Conservation (phyloP, 1,140 invertebrate genomes). For the Arion vulgaris region DNA sequence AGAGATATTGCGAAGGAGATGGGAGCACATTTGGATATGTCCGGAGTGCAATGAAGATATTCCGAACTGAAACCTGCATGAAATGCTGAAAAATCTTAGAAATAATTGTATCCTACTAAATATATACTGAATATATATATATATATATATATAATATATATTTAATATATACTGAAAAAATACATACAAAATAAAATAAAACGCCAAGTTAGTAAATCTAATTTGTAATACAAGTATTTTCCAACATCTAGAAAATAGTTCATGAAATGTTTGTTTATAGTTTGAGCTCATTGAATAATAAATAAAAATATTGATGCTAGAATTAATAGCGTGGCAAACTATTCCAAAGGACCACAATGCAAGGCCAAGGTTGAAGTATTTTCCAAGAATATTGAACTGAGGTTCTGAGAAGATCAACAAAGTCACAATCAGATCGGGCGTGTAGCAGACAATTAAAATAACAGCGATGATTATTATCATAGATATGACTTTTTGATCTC, state of each 20-base stretch:
- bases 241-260: background rate
- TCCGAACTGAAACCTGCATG: no score
- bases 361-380: background rate
- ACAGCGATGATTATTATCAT: background rate
- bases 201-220: no score
- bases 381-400: background rate
- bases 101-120: no score
- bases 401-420: background rate
- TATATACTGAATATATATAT: no score
- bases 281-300: conserved; percentile 22
- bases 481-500: background rate
- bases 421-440: background rate
- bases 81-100: no score
- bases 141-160: no score
- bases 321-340: background rate
- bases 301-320: conserved; percentile 8
- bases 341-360: background rate
- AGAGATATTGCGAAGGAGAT: no score
- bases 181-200: no score
- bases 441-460: conserved; percentile 7
- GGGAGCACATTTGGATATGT: no score
- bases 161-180: no score
- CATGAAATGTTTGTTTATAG: background rate
- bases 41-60: no score
- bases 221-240: no score